Evolutionary conservation across 2,888 invertebrate genomes (phyloP), one percentile per base, ranked within the genome.

Genomic region (Ellobium chinense): DNA sequence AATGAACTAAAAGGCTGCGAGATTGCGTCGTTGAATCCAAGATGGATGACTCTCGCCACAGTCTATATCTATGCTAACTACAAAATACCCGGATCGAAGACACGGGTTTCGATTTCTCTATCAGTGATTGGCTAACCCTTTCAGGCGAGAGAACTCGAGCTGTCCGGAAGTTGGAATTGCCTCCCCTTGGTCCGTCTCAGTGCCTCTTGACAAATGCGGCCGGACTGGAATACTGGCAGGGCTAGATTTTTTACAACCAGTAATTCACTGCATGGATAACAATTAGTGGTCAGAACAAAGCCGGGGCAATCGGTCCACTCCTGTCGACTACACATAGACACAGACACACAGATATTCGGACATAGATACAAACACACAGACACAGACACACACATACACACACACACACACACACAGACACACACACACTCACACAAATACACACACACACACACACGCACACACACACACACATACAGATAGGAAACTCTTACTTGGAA

Each of bases 311-410:
- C n/a, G n/a, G n/a, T n/a, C n/a, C n/a, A n/a, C n/a, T n/a, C n/a
- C n/a, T n/a, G n/a, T n/a, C n/a, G n/a, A n/a, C n/a, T 31, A 65
- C 29, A 65, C 34, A 65, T 14, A 29, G 9, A 65, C 29, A 65
- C 34, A 65, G 65, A 65, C 31, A 65, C 29, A 65, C 31, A 65
- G 65, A 65, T 27, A 68, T 68, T 24, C 37, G 39, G 24, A 68
- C n/a, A 68, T 68, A 68, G 37, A 68, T 68, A 68, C n/a, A 68
- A 39, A 68, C 37, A 68, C 39, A 68, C n/a, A 68, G 36, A 68
- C n/a, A 68, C 29, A 68, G 46, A 46, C 29, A 68, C n/a, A 68
- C 39, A 68, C n/a, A 68, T 68, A 68, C 21, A 68, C 39, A 68
- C n/a, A 68, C 39, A 68, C n/a, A 68, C 39, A 68, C n/a, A 68